Evolutionary conservation across 2,888 invertebrate genomes (phyloP).

Genomic region (Andrena bucephala): DNA sequence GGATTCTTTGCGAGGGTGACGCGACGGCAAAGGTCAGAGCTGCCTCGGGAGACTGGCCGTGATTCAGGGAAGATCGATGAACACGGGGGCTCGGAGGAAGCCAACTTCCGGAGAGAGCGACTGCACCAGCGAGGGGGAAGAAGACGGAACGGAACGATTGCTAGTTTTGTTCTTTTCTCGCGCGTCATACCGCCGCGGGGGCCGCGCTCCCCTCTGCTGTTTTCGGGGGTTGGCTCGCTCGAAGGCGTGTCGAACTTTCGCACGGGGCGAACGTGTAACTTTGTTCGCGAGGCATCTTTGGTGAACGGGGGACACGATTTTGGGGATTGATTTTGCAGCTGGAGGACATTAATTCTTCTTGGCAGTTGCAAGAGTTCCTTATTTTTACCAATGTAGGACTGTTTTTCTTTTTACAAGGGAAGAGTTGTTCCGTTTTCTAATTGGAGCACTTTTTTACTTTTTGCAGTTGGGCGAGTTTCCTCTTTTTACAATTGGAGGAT

Average conservation of each 20-base stretch:
- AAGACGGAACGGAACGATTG: slow-evolving; percentile 3
- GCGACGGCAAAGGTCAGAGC: slow-evolving; percentile 66
- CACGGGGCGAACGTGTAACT: background rate
- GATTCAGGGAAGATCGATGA: slow-evolving; percentile 69
- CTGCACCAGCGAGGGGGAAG: background rate
- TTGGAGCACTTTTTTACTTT: too few species aligned
- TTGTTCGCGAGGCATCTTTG: slow-evolving; percentile 4
- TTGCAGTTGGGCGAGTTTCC: too few species aligned
- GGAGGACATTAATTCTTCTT: too few species aligned
- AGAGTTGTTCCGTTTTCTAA: too few species aligned
- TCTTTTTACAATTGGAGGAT: too few species aligned
- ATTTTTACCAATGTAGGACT: too few species aligned
- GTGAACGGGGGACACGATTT: background rate
- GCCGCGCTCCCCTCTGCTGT: background rate
- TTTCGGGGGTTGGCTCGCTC: background rate
- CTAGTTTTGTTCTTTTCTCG: slow-evolving; percentile 25
- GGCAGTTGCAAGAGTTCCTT: too few species aligned
- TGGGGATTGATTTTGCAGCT: too few species aligned
- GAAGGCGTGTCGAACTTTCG: background rate
- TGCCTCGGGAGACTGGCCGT: slow-evolving; percentile 58
- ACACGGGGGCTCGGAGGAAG: slow-evolving; percentile 39
- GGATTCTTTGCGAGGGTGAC: slow-evolving; percentile 36
- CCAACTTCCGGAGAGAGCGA: slow-evolving; percentile 11
- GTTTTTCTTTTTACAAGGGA: too few species aligned
- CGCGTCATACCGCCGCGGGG: slow-evolving; percentile 15